phyloP scores from a whole-genome alignment of 2,797 vertebrate species.

The Urocyon cinereoargenteus region DNA sequence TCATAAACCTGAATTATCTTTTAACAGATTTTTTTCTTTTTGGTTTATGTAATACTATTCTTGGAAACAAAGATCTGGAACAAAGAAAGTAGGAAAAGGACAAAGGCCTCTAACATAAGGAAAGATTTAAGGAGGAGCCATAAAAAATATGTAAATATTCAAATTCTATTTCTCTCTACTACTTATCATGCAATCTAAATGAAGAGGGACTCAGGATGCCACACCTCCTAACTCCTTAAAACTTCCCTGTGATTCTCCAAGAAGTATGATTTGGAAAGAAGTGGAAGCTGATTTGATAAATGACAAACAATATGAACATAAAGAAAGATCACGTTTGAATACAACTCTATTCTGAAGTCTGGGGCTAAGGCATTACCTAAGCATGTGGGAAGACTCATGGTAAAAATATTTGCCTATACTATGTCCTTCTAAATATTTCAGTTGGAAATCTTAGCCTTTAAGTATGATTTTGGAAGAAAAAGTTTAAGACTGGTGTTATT shows the following conservation, averaged over 20 bases:
- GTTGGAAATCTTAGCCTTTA: not conserved
- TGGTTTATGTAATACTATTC: conserved; percentile 9
- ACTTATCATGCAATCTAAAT: not conserved
- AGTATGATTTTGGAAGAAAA: not conserved
- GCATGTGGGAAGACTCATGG: not conserved
- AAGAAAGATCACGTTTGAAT: not conserved
- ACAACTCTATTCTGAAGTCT: not conserved
- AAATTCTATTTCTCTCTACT: not conserved
- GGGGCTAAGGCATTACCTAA: not conserved
- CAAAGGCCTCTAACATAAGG: not conserved
- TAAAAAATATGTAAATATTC: not conserved
- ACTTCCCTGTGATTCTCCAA: not conserved
- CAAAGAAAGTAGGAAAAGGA: not conserved
- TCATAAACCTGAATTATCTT: not conserved
- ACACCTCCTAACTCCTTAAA: not conserved
- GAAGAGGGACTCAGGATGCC: not conserved
- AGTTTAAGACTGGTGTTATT: not conserved
- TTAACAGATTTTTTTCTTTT: not conserved
- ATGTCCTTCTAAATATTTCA: not conserved
- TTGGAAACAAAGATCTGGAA: not conserved
- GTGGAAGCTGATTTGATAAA: not conserved
- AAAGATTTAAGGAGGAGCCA: not conserved
- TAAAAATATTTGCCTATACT: not conserved
- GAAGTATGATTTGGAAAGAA: not conserved
- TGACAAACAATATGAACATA: not conserved